A percentile compares a stretch with the other conserved stretches of the same genome.
Evolutionary conservation across 2,797 vertebrate genomes (phyloP).

Genomic region (Petrocephalus sullivani): DNA sequence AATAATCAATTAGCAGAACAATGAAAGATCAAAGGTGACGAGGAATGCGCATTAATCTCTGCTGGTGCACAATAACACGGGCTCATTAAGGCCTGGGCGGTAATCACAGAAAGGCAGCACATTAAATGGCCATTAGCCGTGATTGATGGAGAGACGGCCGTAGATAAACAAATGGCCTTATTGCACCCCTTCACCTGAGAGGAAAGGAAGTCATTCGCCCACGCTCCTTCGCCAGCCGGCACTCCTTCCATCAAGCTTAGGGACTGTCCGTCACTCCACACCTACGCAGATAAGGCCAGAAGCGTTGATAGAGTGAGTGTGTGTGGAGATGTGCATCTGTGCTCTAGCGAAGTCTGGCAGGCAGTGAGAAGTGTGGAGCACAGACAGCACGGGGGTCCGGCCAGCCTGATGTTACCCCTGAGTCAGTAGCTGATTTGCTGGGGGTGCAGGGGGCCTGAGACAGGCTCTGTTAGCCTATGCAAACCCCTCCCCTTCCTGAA

Average conservation of each 20-base stretch:
- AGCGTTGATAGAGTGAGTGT: neutral
- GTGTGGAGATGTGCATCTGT: neutral
- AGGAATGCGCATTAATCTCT: conserved; percentile 44
- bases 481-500: neutral
- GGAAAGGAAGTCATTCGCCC: neutral
- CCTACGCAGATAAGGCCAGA: neutral
- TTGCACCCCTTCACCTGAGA: neutral
- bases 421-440: neutral
- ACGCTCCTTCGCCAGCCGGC: neutral
- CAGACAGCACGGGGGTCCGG: neutral
- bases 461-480: neutral
- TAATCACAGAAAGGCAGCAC: conserved; percentile 51
- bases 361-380: neutral
- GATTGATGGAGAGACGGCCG: conserved; percentile 57
- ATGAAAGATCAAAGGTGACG: conserved; percentile 51
- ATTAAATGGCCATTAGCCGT: conserved; percentile 58
- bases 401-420: neutral
- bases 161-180: conserved; percentile 50
- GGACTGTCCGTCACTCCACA: neutral
- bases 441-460: no score
- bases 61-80: conserved; percentile 36
- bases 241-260: neutral
- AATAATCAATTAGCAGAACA: conserved; percentile 71
- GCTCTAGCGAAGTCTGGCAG: neutral
- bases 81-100: conserved; percentile 39